Conservation (phyloP, 2,797 vertebrate genomes). For the Amniataba percoides region DNA sequence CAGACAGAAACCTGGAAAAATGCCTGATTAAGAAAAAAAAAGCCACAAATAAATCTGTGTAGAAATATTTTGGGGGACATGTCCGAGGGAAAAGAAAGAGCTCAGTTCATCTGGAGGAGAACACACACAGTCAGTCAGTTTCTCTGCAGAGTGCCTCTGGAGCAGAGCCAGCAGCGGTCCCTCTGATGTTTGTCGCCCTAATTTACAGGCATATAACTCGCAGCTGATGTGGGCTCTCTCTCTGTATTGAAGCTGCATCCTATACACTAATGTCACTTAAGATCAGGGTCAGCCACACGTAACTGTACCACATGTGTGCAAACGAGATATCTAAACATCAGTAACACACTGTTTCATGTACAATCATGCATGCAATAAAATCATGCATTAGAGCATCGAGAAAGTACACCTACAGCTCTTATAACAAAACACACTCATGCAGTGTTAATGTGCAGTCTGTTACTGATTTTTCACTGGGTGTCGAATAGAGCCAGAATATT, state of each 20-base stretch:
- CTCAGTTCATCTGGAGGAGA: background rate
- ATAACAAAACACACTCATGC: background rate
- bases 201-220: constrained; percentile 32
- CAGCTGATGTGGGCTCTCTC: constrained; percentile 35
- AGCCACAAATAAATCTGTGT: background rate
- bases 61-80: background rate
- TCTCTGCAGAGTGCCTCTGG: constrained; percentile 34
- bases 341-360: background rate
- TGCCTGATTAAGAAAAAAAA: background rate
- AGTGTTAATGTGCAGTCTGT: background rate
- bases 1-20: constrained; percentile 12
- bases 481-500: constrained; percentile 11
- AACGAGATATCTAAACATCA: background rate
- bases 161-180: constrained; percentile 31
- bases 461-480: background rate
- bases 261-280: background rate
- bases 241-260: background rate
- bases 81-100: constrained; percentile 8
- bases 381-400: background rate
- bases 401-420: background rate
- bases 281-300: background rate
- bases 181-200: constrained; percentile 36
- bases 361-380: background rate
- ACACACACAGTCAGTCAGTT: constrained; percentile 28
- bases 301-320: constrained; percentile 9